Percentiles rank a stretch among this genome's conserved stretches.
Evolutionary conservation across 64 coral and sea anemone species (phyloP).

Genomic region (Pocillopora damicornis): DNA sequence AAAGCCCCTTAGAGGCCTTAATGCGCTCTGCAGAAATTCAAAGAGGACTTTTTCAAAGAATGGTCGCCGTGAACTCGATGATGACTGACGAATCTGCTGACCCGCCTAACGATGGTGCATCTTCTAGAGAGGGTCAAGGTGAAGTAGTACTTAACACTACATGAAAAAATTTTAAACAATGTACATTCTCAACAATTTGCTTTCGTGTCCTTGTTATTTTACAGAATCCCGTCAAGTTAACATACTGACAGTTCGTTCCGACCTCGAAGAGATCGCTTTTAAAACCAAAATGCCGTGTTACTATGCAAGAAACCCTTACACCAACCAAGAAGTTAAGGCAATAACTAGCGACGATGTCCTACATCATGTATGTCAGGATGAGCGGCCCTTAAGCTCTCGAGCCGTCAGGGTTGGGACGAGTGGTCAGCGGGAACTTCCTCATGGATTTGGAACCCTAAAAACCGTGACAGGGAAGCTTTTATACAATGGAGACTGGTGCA

Average conservation of each 20-base stretch:
- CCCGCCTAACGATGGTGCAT: not conserved
- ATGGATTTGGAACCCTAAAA: slow-evolving; percentile 34
- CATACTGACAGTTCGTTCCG: not conserved
- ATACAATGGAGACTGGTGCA: slow-evolving; percentile 36
- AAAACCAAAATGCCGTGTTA: slow-evolving; percentile 17
- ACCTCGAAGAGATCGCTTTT: slow-evolving; percentile 18
- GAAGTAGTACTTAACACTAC: too few relatives aligned
- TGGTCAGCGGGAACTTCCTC: not conserved
- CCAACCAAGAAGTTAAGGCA: not conserved
- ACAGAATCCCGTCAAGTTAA: not conserved
- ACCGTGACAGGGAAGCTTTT: slow-evolving; percentile 15
- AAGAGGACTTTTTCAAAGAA: slow-evolving; percentile 17
- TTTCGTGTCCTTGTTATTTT: not conserved
- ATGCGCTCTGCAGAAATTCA: slow-evolving; percentile 47
- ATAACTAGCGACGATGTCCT: not conserved
- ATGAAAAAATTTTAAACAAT: too few relatives aligned
- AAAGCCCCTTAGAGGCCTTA: slow-evolving; percentile 5
- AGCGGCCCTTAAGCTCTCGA: not conserved
- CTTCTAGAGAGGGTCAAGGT: not conserved
- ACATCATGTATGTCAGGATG: not conserved
- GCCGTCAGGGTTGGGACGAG: too few relatives aligned
- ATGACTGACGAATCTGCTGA: not conserved
- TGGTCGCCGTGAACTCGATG: not conserved
- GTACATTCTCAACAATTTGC: too few relatives aligned
- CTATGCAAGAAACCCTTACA: slow-evolving; percentile 20